Percentiles rank a stretch among this genome's conserved stretches.
These are phyloP conservation scores for Microtus oregoni DNA, from an alignment of 2,113 vertebrate species.

Conservation along the genomic window DNA sequence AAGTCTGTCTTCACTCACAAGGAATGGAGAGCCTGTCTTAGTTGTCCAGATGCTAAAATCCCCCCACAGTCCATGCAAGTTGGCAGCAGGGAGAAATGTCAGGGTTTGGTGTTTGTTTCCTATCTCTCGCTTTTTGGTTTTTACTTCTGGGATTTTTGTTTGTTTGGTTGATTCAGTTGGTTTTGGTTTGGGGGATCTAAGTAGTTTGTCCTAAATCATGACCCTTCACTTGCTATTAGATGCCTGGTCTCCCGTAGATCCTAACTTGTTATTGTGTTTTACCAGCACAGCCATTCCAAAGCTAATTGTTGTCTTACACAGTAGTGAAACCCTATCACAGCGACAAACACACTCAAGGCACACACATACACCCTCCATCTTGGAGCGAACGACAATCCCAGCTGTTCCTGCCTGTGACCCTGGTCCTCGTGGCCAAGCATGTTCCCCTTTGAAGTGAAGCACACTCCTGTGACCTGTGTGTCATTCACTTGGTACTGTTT, in stretches of 20 bases:
- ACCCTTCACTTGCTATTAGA: conserved; percentile 80
- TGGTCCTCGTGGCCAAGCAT: conserved; percentile 83
- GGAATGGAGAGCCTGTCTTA: conserved; percentile 47
- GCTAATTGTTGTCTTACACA: conserved; percentile 89
- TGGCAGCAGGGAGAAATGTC: conserved; percentile 71
- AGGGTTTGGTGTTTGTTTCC: neutral
- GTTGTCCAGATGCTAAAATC: conserved; percentile 72
- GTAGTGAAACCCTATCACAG: conserved; percentile 91
- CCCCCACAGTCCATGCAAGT: conserved; percentile 67
- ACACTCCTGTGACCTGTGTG: conserved; percentile 86
- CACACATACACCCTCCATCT: conserved; percentile 72
- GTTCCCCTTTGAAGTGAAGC: conserved; percentile 90
- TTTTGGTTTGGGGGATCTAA: conserved; percentile 49
- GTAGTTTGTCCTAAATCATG: conserved; percentile 80
- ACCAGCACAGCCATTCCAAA: conserved; percentile 90
- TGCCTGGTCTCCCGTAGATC: conserved; percentile 76
- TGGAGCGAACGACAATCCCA: conserved; percentile 89
- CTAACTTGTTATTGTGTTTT: conserved; percentile 89
- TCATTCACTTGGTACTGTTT: conserved; percentile 89
- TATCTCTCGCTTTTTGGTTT: neutral
- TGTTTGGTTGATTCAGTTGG: conserved; percentile 17
- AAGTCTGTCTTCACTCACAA: neutral
- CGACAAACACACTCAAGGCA: conserved; percentile 60
- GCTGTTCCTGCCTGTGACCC: conserved; percentile 90
- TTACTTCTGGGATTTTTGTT: neutral